Evolutionary conservation across 2,113 vertebrate genomes (phyloP).

Genomic region (Zapornia atra): DNA sequence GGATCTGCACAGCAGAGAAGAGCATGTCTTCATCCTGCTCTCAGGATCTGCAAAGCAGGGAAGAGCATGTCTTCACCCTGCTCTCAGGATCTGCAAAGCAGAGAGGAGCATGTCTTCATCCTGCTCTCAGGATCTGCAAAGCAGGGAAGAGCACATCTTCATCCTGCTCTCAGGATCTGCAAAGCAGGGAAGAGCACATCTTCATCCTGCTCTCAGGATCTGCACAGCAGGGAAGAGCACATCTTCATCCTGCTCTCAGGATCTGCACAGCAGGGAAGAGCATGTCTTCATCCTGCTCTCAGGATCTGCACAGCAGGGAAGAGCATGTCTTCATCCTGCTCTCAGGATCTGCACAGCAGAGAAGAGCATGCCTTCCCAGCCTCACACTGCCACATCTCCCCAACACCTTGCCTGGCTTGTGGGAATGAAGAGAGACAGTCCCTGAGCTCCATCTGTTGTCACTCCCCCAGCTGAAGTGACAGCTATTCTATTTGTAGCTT

Average conservation of each 20-base stretch:
- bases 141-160: neutral
- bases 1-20: neutral
- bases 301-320: neutral
- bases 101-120: neutral
- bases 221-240: constrained; percentile 6
- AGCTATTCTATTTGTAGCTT: constrained; percentile 36
- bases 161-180: neutral
- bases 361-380: constrained; percentile 1
- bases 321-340: neutral
- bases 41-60: neutral
- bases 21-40: neutral
- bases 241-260: neutral
- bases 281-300: neutral
- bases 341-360: neutral
- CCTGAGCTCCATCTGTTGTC: constrained; percentile 57
- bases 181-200: constrained; percentile 5
- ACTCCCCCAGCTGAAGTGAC: constrained; percentile 22
- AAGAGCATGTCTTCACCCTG: neutral
- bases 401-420: constrained; percentile 52
- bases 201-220: neutral
- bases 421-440: constrained; percentile 24
- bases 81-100: neutral
- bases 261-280: constrained; percentile 10
- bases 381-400: neutral
- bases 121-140: neutral